phyloP scores from a whole-genome alignment of 2,888 invertebrate species.

The Alentia gelatinosa region DNA sequence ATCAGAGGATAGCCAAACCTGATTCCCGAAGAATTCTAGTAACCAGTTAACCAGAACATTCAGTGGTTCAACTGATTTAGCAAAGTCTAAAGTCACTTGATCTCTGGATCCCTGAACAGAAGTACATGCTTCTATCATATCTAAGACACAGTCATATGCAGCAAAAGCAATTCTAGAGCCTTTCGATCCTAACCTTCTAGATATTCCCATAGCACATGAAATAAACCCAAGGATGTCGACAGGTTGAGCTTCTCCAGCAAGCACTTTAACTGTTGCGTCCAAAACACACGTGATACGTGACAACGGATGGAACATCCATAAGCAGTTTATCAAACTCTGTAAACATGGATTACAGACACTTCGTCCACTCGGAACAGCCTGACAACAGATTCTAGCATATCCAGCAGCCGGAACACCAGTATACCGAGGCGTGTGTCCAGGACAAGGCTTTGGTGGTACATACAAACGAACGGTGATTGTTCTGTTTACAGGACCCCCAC shows the following conservation, averaged over 20 bases:
- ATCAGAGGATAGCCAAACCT: not conserved
- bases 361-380: not conserved
- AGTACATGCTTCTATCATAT: not conserved
- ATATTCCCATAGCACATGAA: not conserved
- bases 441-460: no score
- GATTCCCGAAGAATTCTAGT: not conserved
- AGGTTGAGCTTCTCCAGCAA: not conserved
- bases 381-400: not conserved
- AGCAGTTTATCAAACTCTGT: not conserved
- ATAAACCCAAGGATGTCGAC: not conserved
- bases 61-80: not conserved
- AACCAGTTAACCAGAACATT: not conserved
- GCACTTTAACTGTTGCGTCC: no score
- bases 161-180: not conserved
- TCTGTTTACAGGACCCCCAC: conserved; percentile 3
- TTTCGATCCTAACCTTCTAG: not conserved
- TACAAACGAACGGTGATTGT: not conserved
- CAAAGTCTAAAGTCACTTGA: not conserved
- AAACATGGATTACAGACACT: conserved; percentile 18
- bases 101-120: not conserved
- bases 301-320: not conserved
- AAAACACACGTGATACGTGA: not conserved
- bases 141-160: not conserved
- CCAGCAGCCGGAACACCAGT: not conserved
- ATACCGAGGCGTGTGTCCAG: not conserved